Evolutionary conservation across 2,797 vertebrate genomes (phyloP), one percentile per base, ranked within the genome.

Genomic region (Buphagus erythrorhynchus): DNA sequence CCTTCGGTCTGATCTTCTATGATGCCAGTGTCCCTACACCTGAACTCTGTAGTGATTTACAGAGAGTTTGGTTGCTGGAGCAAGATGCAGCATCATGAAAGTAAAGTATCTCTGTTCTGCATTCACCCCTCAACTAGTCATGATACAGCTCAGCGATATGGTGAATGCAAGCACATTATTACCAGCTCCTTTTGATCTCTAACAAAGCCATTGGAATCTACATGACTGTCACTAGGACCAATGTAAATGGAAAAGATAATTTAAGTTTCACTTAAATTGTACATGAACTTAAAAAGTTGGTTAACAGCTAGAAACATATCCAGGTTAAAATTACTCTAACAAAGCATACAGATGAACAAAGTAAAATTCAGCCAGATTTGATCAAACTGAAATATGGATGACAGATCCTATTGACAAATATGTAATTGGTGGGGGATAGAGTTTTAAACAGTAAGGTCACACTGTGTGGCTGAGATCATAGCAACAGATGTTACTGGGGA

Each of bases 101-200:
- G 36, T 28, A 11, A 90, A 75, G 16, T 4, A 24, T 13, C 49
- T 86, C 71, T 63, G 28, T 26, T 88, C 55, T 71, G 45, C 35
- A 35, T 1, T 3, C n/a, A 51, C 21, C 2, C 2, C 38, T 84
- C 62, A 51, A 2, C 25, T 6, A 48, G 58, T 35, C 25, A 22
- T 13, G 24, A 45, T 26, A 1, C 26, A 83, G 40, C 31, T 25
- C 65, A 54, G 42, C 0, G 1, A 51, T 5, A 33, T 0, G 9
- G 35, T 7, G 18, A 83, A 68, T 13, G 9, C 33, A 79, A 91
- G 13, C 16, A 65, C 29, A 11, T 61, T 28, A 22, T 40, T 35
- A 22, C 33, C 71, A 76, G 6, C 22, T 73, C 54, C 43, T 75
- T 2, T 3, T 9, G 38, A 75, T 48, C 69, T 90, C 51, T 75